Percentiles rank a stretch among this genome's conserved stretches.
Conservation (phyloP, 2,113 vertebrate species). For the Bubo bubo region DNA sequence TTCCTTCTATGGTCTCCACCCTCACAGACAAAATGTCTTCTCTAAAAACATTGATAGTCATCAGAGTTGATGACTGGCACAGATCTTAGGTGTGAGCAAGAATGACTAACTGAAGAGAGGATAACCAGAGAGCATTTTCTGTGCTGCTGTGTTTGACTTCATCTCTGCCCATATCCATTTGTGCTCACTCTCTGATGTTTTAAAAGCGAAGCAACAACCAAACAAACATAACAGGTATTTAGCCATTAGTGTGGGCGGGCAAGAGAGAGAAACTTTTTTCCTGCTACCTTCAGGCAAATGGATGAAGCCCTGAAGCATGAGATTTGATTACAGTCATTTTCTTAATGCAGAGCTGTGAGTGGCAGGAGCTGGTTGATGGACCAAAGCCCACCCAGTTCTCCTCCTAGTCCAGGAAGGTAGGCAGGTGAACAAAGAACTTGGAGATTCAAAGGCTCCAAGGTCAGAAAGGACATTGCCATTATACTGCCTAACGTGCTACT, state of each 20-base stretch:
- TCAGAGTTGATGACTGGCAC: neutral
- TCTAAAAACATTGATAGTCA: neutral
- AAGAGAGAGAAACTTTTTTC: neutral
- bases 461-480: constrained; percentile 11
- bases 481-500: neutral
- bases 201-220: neutral
- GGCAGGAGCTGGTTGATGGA: neutral
- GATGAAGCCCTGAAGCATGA: neutral
- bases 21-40: neutral
- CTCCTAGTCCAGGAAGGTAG: neutral
- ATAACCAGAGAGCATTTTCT: neutral
- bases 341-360: neutral
- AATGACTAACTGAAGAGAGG: neutral
- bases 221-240: neutral
- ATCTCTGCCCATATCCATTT: neutral
- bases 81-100: neutral
- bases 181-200: neutral
- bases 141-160: neutral
- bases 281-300: neutral
- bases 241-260: neutral
- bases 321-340: constrained; percentile 34
- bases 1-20: neutral
- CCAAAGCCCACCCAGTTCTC: neutral
- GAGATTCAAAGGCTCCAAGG: neutral
- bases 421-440: neutral